phyloP scores from a whole-genome alignment of 1,140 invertebrate species.

The Drosophila cardini region DNA sequence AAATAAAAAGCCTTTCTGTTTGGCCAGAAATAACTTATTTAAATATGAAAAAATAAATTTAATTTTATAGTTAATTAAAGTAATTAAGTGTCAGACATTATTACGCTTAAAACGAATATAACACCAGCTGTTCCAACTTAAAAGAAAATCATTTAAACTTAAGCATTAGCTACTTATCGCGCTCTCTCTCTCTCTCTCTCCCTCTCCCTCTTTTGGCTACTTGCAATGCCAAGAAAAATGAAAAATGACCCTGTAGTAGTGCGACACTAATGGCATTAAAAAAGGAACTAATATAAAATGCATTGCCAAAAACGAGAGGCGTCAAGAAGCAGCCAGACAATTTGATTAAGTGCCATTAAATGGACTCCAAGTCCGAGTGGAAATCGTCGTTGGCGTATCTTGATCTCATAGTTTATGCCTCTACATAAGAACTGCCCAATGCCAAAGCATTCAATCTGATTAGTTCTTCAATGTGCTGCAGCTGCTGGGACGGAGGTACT shows the following conservation, averaged over 20 bases:
- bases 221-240: slow-evolving; percentile 58
- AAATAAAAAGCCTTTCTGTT: no score
- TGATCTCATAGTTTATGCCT: slow-evolving; percentile 10
- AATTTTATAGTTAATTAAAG: not conserved
- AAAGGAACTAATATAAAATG: slow-evolving; percentile 30
- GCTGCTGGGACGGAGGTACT: not conserved
- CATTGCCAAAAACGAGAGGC: slow-evolving; percentile 48
- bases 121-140: not conserved
- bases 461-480: slow-evolving; percentile 15
- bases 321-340: slow-evolving; percentile 47
- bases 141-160: not conserved
- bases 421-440: not conserved
- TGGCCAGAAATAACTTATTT: no score
- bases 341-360: slow-evolving; percentile 72
- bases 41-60: no score
- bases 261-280: slow-evolving; percentile 65
- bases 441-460: slow-evolving; percentile 47
- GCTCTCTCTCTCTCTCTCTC: no score
- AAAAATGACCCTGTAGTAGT: slow-evolving; percentile 66
- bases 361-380: slow-evolving; percentile 16
- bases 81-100: not conserved
- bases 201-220: slow-evolving; percentile 35
- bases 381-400: not conserved
- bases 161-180: slow-evolving; percentile 53
- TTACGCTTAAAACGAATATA: not conserved